Base-by-base conservation (phyloP, 2,113 vertebrate genomes). In the Bubo blakistoni region DNA sequence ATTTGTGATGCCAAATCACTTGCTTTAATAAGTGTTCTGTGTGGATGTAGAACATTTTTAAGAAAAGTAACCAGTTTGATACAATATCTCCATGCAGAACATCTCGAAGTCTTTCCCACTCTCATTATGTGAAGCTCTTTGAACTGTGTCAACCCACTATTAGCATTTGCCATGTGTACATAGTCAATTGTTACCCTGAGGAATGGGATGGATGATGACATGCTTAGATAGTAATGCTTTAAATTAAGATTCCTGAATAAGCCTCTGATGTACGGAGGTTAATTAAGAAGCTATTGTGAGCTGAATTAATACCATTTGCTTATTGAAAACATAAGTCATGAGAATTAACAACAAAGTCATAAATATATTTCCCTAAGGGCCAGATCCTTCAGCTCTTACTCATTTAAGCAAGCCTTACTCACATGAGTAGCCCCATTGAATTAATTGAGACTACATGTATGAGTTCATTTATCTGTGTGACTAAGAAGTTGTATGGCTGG, bases 281-380 rank as follows among this genome's bases (percentile, higher is more conserved):
- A 95, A 96, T 96, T 97, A 95, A 97, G 95, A 96, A 97, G 74
- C 96, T 95, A 97, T 97, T 97, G 97, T 97, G 88, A 94, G 66
- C 34, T 91, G 95, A 96, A 97, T 97, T 97, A 96, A 97, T 97
- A 96, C 97, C 96, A 97, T 90, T 97, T 97, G 96, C 57, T 96
- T 91, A 97, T 96, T 96, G 95, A 95, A 96, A 97, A 96, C 96
- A 97, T 91, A 97, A 96, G 95, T 66, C 91, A 94, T 79, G 90
- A 91, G 90, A 95, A 88, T 95, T 96, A 96, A 94, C 83, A 97
- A 97, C 97, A 95, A 97, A 97, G 92, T 90, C 87, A 96, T 92
- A 96, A 94, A 97, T 90, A 92, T 79, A 80, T 92, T 94, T 90
- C 97, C 93, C 96, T 40, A 62, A 91, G 79, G 96, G 91, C 44